These are phyloP conservation scores for Acanthochromis polyacanthus DNA, from an alignment of 2,113 vertebrate genomes.

Conservation along the genomic window DNA sequence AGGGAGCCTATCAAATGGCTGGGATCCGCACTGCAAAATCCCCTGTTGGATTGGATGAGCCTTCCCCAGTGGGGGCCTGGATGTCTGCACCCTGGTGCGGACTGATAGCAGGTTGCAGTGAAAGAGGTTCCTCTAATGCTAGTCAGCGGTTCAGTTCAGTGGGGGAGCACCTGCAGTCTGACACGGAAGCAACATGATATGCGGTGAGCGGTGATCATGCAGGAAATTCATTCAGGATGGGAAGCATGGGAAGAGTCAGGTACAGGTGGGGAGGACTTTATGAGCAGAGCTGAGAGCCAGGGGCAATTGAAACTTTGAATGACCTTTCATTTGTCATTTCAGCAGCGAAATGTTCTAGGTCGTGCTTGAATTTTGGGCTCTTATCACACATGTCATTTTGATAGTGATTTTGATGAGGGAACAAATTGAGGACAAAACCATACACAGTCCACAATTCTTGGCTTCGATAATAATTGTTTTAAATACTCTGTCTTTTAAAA, in stretches of 20 bases:
- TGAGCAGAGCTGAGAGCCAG: not conserved
- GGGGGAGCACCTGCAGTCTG: conserved; percentile 38
- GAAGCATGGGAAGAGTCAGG: conserved; percentile 2
- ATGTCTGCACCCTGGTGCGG: conserved; percentile 21
- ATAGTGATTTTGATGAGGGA: conserved; percentile 21
- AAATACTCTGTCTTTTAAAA: too few relatives aligned
- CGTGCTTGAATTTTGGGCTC: conserved; percentile 2
- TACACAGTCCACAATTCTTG: too few relatives aligned
- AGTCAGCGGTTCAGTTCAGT: conserved; percentile 53
- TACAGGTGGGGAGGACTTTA: not conserved
- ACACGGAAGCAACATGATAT: conserved; percentile 20
- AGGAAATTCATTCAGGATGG: not conserved
- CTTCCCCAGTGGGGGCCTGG: not conserved
- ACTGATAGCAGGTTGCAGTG: conserved; percentile 21
- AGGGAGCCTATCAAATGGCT: conserved; percentile 29
- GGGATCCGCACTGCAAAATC: conserved; percentile 19
- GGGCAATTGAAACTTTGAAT: conserved; percentile 32
- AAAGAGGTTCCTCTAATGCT: conserved; percentile 23
- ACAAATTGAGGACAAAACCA: not conserved
- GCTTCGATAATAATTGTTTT: too few relatives aligned
- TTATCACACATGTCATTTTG: conserved; percentile 3
- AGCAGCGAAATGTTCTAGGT: not conserved
- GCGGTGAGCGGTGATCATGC: not conserved
- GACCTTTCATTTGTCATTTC: conserved; percentile 39
- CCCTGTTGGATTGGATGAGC: not conserved